Evolutionary conservation across 2,888 invertebrate species (phyloP), one percentile per base, ranked within the genome.

Genomic region (Ennomos erosarius): DNA sequence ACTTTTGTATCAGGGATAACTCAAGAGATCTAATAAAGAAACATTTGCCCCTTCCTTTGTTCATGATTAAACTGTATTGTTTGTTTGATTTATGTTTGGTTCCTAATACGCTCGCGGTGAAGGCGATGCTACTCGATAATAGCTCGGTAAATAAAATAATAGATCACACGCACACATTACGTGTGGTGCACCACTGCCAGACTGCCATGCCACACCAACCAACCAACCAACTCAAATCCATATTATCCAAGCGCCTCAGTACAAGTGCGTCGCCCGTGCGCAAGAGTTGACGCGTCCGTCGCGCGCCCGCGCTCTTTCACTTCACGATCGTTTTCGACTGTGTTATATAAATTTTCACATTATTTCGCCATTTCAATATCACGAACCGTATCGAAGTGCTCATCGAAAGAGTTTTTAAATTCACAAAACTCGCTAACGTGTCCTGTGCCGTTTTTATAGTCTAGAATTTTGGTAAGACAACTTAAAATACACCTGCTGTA

Each of bases 341-440:
- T 78, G 83, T 84, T 85, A 82, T 69, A 82, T 82, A 84, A 84
- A 82, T 76, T 74, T 59, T 71, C 68, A 67, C 70, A 71, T 74
- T 74, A 69, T 65, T 70, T 71, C 65, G 64, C 62, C 68, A 59
- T 71, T 68, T 64, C 55, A 63, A 62, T 65, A 65, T 62, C 56
- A 64, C 66, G 52, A 60, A 44, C 61, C 58, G 50, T 55, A 64
- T 59, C 66, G 65, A 60, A 72, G 75, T 75, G 75, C 54, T 44
- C 53, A 65, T 13, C 55, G 52, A 69, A 54, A 52, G 56, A 68
- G 47, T 50, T 60, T 58, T 50, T 52, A 58, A 26, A 59, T 49
- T 62, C 39, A 50, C 39, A 54, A 44, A 56, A 51, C 64, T 38
- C 54, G 39, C 4, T 60, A 49, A 65, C 63, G 65, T 73, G 64